A percentile compares a stretch with the other conserved stretches of the same genome.
These are phyloP conservation scores for Spodoptera frugiperda DNA, from an alignment of 1,140 invertebrate genomes.

Conservation along the genomic window DNA sequence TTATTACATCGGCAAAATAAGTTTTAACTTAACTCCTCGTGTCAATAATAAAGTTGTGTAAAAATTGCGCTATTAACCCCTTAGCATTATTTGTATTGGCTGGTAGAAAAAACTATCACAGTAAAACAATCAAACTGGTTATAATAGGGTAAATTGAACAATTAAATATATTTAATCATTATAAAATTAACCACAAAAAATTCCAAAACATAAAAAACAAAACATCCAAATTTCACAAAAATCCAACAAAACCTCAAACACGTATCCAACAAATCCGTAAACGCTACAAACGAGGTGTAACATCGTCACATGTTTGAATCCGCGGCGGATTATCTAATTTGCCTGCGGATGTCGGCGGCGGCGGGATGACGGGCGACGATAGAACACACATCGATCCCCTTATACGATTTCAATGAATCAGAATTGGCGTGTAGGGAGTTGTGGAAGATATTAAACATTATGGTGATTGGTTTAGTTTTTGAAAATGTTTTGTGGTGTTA, in stretches of 20 bases:
- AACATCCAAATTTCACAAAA: not conserved
- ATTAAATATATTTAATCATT: no score
- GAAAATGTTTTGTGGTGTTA: no score
- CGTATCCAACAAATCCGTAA: not conserved
- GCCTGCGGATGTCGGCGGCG: conserved; percentile 47
- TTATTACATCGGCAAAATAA: no score
- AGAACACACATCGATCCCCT: conserved; percentile 50
- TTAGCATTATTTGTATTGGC: no score
- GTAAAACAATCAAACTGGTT: no score
- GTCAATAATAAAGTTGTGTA: no score
- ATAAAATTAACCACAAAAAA: not conserved
- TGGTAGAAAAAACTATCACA: no score
- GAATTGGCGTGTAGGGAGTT: not conserved
- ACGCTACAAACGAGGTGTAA: not conserved
- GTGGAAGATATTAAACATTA: not conserved
- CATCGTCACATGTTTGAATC: conserved; percentile 50
- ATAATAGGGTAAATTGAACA: no score
- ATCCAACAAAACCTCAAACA: not conserved
- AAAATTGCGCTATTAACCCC: no score
- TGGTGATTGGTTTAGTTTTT: no score
- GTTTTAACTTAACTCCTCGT: no score
- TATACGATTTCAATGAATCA: conserved; percentile 46
- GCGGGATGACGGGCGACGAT: conserved; percentile 44
- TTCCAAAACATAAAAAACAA: not conserved
- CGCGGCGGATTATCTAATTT: conserved; percentile 60